Conservation (phyloP, 2,888 invertebrate genomes). For the Hydriomena furcata region DNA sequence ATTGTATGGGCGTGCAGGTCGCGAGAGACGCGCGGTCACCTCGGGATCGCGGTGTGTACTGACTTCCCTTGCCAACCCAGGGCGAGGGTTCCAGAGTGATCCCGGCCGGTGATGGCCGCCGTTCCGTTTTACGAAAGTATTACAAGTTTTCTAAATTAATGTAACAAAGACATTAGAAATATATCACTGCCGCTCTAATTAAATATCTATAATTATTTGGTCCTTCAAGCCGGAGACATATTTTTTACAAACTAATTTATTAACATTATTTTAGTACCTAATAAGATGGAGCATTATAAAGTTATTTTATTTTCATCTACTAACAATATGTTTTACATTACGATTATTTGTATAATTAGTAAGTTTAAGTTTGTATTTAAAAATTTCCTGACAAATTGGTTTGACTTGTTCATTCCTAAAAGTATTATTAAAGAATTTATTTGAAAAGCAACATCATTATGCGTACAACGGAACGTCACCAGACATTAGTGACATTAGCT, state of each 20-base stretch:
- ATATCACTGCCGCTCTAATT: background rate
- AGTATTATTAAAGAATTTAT: background rate
- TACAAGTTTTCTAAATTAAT: conserved; percentile 25
- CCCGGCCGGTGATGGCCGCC: conserved; percentile 67
- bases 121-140: conserved; percentile 61
- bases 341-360: no score
- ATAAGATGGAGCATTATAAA: no score
- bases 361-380: no score
- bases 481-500: conserved; percentile 46
- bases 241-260: no score
- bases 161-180: conserved; percentile 23
- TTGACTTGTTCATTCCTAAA: background rate
- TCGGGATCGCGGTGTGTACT: conserved; percentile 64
- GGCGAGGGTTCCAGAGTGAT: conserved; percentile 64
- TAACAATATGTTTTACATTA: no score
- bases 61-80: conserved; percentile 61
- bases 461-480: conserved; percentile 52
- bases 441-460: conserved; percentile 9
- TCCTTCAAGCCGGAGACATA: no score
- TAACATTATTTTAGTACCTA: no score
- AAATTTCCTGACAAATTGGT: no score
- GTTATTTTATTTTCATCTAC: no score
- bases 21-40: conserved; percentile 49
- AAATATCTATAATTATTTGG: background rate
- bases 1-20: conserved; percentile 35